phyloP scores from a whole-genome alignment of 2,113 vertebrate genomes.

The Syrmaticus mikado region DNA sequence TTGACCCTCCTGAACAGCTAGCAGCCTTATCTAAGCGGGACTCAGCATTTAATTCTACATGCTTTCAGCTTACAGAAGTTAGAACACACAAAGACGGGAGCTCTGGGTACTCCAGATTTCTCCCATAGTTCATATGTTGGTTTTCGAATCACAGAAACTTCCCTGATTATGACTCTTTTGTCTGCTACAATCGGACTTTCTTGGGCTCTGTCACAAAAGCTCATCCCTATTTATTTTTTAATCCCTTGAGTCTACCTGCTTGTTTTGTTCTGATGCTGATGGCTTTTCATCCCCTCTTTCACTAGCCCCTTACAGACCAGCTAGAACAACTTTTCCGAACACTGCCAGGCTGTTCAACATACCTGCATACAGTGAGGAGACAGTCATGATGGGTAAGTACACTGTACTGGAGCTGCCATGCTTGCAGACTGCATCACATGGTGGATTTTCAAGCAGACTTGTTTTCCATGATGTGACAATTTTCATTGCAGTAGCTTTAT shows the following conservation, averaged over 20 bases:
- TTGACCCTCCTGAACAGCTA: not conserved
- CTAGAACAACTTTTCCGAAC: fast-evolving
- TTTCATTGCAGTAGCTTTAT: not conserved
- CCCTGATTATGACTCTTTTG: not conserved
- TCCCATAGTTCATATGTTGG: not conserved
- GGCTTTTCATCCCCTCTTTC: not conserved
- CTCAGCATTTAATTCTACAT: not conserved
- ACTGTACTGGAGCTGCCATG: not conserved
- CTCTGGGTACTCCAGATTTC: not conserved
- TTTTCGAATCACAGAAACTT: not conserved
- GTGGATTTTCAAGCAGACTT: not conserved
- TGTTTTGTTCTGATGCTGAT: not conserved
- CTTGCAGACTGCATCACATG: not conserved
- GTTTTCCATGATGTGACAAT: not conserved
- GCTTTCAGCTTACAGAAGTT: not conserved
- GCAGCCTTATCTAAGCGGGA: not conserved
- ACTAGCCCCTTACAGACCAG: not conserved
- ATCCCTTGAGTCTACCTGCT: not conserved
- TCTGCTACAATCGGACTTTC: not conserved
- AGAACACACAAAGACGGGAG: not conserved
- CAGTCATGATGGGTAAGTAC: not conserved
- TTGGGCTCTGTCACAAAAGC: not conserved
- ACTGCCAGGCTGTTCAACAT: not conserved
- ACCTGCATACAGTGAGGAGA: not conserved
- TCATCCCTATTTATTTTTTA: not conserved